These are phyloP conservation scores for Eleginops maclovinus DNA, from an alignment of 2,113 vertebrate species.

Conservation along the genomic window DNA sequence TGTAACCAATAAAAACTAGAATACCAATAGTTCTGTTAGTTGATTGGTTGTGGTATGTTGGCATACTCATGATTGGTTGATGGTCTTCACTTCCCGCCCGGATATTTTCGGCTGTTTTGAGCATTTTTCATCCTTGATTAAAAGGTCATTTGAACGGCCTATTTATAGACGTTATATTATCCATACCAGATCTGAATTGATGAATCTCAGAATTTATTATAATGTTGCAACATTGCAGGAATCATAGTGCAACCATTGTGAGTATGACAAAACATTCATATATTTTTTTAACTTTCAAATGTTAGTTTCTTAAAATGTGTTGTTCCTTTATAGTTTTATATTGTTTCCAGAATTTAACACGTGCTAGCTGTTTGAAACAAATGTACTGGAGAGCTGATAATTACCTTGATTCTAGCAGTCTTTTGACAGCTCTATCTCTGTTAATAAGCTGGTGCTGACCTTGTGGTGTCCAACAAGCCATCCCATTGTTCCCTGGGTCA, in stretches of 20 bases:
- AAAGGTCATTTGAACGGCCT: background rate
- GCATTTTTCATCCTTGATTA: background rate
- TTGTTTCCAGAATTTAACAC: background rate
- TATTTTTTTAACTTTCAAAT: background rate
- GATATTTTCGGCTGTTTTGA: background rate
- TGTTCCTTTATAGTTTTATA: background rate
- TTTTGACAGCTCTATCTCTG: slow-evolving; percentile 53
- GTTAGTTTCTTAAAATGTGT: background rate
- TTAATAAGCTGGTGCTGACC: slow-evolving; percentile 69
- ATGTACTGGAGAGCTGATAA: slow-evolving; percentile 22
- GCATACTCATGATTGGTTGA: background rate
- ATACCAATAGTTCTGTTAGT: background rate
- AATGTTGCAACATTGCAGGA: background rate
- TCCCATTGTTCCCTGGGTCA: slow-evolving; percentile 74
- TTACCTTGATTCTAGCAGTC: slow-evolving; percentile 52
- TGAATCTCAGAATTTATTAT: background rate
- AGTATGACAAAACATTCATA: background rate
- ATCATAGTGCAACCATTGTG: background rate
- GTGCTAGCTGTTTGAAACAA: background rate
- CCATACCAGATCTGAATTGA: background rate
- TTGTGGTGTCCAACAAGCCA: slow-evolving; percentile 71
- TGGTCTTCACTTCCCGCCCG: background rate
- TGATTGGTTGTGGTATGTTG: slow-evolving; percentile 2
- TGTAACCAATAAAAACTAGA: background rate
- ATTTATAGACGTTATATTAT: background rate